Base-by-base conservation (phyloP, 2,797 vertebrate species). In the Falco concolor region DNA sequence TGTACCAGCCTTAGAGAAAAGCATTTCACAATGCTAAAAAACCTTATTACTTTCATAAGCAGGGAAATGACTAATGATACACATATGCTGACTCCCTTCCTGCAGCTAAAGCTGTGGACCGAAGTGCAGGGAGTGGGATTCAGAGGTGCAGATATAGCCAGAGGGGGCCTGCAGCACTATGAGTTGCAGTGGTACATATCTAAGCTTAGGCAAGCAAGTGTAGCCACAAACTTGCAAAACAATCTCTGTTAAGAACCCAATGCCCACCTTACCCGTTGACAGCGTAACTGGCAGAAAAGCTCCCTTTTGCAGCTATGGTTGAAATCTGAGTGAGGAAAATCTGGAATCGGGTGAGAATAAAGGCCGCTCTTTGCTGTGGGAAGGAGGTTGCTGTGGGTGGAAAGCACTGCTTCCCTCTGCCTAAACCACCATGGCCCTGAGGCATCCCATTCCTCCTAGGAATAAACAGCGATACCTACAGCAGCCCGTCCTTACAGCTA, bases 1-100 rank as follows among this genome's bases (percentile, higher is more conserved):
- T 59, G 90, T 65, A 84, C 83, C 88, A 94, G 70, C 90, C 92
- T 94, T 25, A 10, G 79, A 95, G 96, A 30, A 84, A 72, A 87
- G 73, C 69, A 21, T 90, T 92, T 92, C 94, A 92, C 74, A 80
- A 85, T 28, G 84, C 83, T 70, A 27, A 57, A 92, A 95, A 77
- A 76, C n/a, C 77, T 89, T 23, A 70, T 89, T 88, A 12, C 84
- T 95, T 93, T 95, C 91, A 72, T 53, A 28, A 81, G 65, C 47
- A 8, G 60, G 42, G 82, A 30, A 25, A 60, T 24, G 27, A 61
- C 87, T 94, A 81, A 95, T 10, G 54, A 21, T 40, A 76, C 80
- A 92, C 95, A 81, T 2, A 10, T 69, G 84, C 30, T 84, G 23
- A 20, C 10, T 75, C 59, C 83, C 22, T 73, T 84, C 54, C 63